These are phyloP conservation scores for Drosophila pseudoananassae DNA, from an alignment of 1,140 invertebrate species.

Conservation along the genomic window DNA sequence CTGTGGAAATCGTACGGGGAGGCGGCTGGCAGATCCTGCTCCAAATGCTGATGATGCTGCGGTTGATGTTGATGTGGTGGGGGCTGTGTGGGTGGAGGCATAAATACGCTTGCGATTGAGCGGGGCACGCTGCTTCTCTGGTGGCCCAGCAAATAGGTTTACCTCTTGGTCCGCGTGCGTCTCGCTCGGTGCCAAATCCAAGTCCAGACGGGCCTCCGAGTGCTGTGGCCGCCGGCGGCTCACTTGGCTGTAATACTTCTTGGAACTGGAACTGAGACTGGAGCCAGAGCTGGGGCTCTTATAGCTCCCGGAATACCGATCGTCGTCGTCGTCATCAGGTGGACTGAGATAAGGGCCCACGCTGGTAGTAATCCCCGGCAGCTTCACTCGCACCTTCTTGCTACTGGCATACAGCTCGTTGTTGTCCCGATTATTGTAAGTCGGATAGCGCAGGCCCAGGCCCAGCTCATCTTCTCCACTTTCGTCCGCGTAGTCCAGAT, in stretches of 20 bases:
- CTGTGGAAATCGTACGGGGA: conserved; percentile 59
- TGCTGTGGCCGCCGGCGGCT: conserved; percentile 61
- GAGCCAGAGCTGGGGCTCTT: conserved; percentile 35
- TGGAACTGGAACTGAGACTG: conserved; percentile 38
- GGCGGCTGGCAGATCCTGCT: conserved; percentile 41
- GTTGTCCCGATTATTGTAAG: conserved; percentile 52
- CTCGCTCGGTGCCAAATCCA: conserved; percentile 74
- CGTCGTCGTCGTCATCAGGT: conserved; percentile 60
- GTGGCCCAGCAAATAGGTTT: conserved; percentile 72
- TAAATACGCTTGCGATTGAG: conserved; percentile 83
- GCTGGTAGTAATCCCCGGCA: conserved; percentile 56
- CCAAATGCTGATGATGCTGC: conserved; percentile 26
- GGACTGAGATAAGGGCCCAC: conserved; percentile 79
- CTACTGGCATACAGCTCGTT: conserved; percentile 70
- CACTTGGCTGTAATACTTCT: conserved; percentile 60
- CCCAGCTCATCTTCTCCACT: conserved; percentile 74
- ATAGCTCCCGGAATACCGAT: conserved; percentile 38
- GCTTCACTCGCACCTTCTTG: conserved; percentile 67
- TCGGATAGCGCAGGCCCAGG: conserved; percentile 46
- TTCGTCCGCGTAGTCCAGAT: conserved; percentile 75
- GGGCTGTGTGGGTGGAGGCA: conserved; percentile 80
- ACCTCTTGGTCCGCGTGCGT: conserved; percentile 77
- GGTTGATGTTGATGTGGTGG: conserved; percentile 41
- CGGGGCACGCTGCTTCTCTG: conserved; percentile 66
- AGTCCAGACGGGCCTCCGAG: conserved; percentile 66